Percentiles rank a stretch among this genome's conserved stretches.
phyloP scores from a whole-genome alignment of 1,140 invertebrate species.

The Bombus affinis region DNA sequence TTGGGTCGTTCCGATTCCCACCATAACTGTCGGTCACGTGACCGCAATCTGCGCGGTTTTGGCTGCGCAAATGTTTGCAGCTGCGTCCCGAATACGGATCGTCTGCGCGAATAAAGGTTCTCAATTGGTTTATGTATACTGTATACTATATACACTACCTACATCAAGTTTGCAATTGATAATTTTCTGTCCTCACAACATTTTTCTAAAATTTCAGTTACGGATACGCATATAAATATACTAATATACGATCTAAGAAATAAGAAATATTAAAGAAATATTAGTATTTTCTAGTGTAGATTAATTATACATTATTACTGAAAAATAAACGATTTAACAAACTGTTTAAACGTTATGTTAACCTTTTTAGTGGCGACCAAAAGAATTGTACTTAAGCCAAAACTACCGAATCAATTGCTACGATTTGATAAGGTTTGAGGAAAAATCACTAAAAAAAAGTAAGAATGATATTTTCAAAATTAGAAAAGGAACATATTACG shows the following conservation, averaged over 20 bases:
- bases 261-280: background rate
- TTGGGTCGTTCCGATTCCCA: constrained; percentile 31
- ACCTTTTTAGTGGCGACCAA: too few species aligned
- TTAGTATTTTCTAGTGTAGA: background rate
- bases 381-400: too few species aligned
- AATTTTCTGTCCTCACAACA: background rate
- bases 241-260: background rate
- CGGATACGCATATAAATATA: background rate
- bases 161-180: background rate
- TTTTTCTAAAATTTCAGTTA: background rate
- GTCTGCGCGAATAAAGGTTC: constrained; percentile 48
- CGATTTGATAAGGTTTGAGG: too few species aligned
- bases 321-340: background rate
- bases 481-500: too few species aligned
- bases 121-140: constrained; percentile 38
- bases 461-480: too few species aligned
- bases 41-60: constrained; percentile 55
- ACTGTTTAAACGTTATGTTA: background rate
- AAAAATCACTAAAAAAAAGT: too few species aligned
- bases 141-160: background rate
- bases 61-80: constrained; percentile 54
- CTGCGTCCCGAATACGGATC: constrained; percentile 69
- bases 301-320: background rate
- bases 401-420: too few species aligned
- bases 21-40: constrained; percentile 48